These are phyloP conservation scores for Octodonta nipae DNA, from an alignment of 2,888 invertebrate genomes.

Conservation along the genomic window DNA sequence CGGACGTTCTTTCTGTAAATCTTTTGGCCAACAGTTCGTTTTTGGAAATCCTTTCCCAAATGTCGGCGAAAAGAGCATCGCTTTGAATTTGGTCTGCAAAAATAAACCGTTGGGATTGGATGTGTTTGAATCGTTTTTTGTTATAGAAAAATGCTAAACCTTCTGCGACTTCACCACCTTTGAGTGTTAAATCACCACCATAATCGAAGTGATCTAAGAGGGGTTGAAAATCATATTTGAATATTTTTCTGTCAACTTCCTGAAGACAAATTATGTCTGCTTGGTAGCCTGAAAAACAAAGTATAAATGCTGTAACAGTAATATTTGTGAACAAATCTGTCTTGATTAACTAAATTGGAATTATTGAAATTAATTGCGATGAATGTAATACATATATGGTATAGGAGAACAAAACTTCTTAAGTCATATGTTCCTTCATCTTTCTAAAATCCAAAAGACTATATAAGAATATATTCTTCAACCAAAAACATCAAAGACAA, in stretches of 20 bases:
- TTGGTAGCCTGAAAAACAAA: conserved; percentile 58
- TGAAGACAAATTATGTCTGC: conserved; percentile 83
- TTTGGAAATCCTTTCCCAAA: conserved; percentile 47
- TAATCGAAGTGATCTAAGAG: conserved; percentile 44
- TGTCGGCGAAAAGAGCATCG: conserved; percentile 38
- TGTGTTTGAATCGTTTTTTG: conserved; percentile 47
- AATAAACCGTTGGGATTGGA: conserved; percentile 42
- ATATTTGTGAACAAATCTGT: no score
- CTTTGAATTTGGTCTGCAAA: conserved; percentile 46
- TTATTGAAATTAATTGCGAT: no score
- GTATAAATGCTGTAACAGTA: no score
- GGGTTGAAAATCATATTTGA: conserved; percentile 49
- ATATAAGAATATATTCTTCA: no score
- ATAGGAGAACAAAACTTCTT: no score
- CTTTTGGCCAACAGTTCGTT: conserved; percentile 46
- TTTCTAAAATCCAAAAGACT: no score
- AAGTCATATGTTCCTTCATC: no score
- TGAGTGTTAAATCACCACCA: conserved; percentile 51
- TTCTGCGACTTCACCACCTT: conserved; percentile 62
- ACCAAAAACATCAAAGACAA: no score
- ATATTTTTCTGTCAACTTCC: conserved; percentile 78
- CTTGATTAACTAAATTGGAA: no score
- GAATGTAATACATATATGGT: no score
- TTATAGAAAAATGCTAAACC: conserved; percentile 72
- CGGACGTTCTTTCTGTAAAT: conserved; percentile 52